Evolutionary conservation across 2,113 vertebrate species (phyloP).

Genomic region (Chionodraco myersi): DNA sequence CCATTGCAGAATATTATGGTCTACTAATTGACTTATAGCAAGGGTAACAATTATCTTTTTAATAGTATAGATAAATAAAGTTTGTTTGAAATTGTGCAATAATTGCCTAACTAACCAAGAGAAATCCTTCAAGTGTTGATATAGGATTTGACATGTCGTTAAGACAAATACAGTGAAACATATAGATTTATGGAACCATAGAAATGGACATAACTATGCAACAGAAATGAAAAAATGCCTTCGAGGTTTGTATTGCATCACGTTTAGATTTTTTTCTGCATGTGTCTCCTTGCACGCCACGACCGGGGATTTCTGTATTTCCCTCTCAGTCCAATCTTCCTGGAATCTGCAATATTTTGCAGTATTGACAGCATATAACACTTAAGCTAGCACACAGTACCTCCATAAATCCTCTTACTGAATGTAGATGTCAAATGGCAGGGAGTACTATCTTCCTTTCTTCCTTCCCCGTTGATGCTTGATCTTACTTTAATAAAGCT

Average conservation of each 20-base stretch:
- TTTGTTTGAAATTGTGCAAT: too few species aligned
- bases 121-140: too few species aligned
- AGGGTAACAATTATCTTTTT: not conserved
- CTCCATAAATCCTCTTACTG: constrained; percentile 55
- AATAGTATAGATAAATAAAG: not conserved
- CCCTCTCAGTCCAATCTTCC: constrained; percentile 40
- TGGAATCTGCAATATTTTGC: constrained; percentile 63
- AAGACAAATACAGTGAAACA: too few species aligned
- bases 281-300: not conserved
- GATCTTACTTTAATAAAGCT: not conserved
- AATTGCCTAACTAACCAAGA: too few species aligned
- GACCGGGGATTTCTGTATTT: constrained; percentile 37
- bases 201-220: constrained; percentile 10
- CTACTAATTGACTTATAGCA: not conserved
- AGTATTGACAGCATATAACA: constrained; percentile 67
- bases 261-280: not conserved
- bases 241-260: not conserved
- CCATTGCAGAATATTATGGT: not conserved
- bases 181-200: not conserved
- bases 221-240: not conserved
- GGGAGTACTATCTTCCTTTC: not conserved
- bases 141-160: too few species aligned
- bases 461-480: constrained; percentile 27
- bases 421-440: constrained; percentile 32
- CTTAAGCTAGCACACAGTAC: constrained; percentile 54